These are phyloP conservation scores for Apotomis turbidana DNA, from an alignment of 2,888 invertebrate species.

Conservation along the genomic window DNA sequence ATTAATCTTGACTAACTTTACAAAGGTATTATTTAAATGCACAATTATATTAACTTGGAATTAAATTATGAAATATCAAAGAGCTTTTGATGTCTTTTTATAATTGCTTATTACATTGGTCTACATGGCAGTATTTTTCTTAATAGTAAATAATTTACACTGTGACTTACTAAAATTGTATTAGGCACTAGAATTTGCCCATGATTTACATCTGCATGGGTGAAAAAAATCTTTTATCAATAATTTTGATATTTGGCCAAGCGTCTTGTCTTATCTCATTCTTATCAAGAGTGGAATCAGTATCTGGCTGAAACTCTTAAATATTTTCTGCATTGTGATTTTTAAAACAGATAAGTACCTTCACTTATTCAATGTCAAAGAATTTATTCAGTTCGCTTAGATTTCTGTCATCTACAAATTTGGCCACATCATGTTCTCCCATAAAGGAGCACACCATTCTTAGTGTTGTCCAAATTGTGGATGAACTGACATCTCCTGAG, in stretches of 20 bases:
- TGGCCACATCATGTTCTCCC: slow-evolving; percentile 86
- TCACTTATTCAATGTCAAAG: slow-evolving; percentile 65
- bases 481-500: slow-evolving; percentile 87
- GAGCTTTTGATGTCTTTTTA: too few species aligned
- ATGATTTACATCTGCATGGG: neutral
- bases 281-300: slow-evolving; percentile 14
- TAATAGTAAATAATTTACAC: too few species aligned
- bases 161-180: too few species aligned
- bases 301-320: neutral
- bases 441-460: slow-evolving; percentile 94
- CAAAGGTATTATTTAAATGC: too few species aligned
- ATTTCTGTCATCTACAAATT: slow-evolving; percentile 85
- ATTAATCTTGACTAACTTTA: too few species aligned
- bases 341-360: neutral
- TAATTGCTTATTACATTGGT: too few species aligned
- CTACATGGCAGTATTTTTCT: too few species aligned
- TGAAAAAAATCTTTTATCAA: too few species aligned
- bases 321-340: slow-evolving; percentile 13
- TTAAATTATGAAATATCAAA: too few species aligned
- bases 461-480: slow-evolving; percentile 97
- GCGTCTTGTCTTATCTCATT: slow-evolving; percentile 27
- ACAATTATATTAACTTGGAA: neutral
- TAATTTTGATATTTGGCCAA: neutral
- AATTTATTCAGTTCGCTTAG: slow-evolving; percentile 84
- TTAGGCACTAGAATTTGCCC: neutral